Base-by-base conservation (phyloP, 2,797 vertebrate genomes). In the Epinephelus malabaricus region DNA sequence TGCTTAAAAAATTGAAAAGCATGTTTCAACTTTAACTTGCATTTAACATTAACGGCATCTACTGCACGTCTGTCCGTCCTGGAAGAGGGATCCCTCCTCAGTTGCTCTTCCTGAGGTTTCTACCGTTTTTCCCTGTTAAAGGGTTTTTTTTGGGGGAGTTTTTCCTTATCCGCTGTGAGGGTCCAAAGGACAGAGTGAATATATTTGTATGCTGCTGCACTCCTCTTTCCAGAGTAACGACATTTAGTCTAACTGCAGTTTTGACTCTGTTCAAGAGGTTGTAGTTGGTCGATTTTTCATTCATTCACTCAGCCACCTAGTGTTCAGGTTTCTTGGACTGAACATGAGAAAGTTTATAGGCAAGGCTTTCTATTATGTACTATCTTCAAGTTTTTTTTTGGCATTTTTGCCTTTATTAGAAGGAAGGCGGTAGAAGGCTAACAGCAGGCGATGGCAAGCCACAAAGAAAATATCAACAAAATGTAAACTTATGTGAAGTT, bases 241-340 rank as follows among this genome's bases (percentile, higher is more conserved):
- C 55, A 67, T 63, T 77, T 79, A 74, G 56, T 75, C 66, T n/a
- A 61, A 73, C 59, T 49, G 54, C 54, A 63, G 59, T 55, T 72
- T 69, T 45, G 56, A 71, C 53, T 70, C 49, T 70, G 18, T 66
- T 61, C 1, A 68, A 83, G 67, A 55, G 23, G 50, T 73, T 67
- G 30, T 30, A 38, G 51, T 68, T 49, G 45, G 46, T 69, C 25
- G 46, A 54, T 77, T 27, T 82, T 74, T 69, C 14, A 50, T 80
- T 74, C 61, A 58, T 64, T 65, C 56, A 55, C 65, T 67, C 58
- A 68, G 23, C 45, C 21, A 49, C 55, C 14, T 21, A 30, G 38
- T 23, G 18, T 53, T 47, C 19, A 45, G 27, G 6, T 19, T 53
- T 77, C 14, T 21, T 21, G n/a, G 56, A 23, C 23, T 53, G 49